Conservation (phyloP, 2,797 vertebrate genomes). For the Limosa lapponica region DNA sequence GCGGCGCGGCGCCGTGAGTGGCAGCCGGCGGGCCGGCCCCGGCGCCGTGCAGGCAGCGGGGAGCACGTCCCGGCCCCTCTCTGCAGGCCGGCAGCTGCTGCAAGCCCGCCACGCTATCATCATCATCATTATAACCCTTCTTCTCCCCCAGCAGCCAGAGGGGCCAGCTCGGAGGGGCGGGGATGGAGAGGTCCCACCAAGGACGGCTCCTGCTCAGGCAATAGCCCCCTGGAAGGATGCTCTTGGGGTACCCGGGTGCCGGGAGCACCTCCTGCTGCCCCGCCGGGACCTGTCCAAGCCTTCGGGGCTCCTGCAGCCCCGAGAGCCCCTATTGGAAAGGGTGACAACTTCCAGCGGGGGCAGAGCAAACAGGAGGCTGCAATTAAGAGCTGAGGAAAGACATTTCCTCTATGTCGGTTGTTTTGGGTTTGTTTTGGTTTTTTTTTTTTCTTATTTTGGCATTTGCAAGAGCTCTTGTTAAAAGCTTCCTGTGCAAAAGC, state of each 20-base stretch:
- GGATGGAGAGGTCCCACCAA: not conserved
- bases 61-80: no score
- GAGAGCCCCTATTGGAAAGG: not conserved
- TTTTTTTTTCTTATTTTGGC: not conserved
- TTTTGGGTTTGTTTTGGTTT: not conserved
- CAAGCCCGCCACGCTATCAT: accelerated
- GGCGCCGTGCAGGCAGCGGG: not conserved
- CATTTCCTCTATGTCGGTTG: not conserved
- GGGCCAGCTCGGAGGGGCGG: not conserved
- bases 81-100: not conserved
- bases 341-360: not conserved
- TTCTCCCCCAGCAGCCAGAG: not conserved
- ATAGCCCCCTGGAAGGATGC: not conserved
- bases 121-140: no score
- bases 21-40: not conserved
- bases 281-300: no score
- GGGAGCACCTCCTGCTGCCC: not conserved
- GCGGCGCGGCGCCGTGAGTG: constrained; percentile 12
- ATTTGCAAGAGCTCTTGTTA: not conserved
- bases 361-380: not conserved
- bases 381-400: not conserved
- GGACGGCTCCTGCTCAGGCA: not conserved
- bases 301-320: not conserved
- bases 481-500: not conserved
- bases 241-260: not conserved